A percentile compares a stretch with the other conserved stretches of the same genome.
Evolutionary conservation across 2,113 vertebrate species (phyloP).

Genomic region (Cyphomyrus discorhynchus): DNA sequence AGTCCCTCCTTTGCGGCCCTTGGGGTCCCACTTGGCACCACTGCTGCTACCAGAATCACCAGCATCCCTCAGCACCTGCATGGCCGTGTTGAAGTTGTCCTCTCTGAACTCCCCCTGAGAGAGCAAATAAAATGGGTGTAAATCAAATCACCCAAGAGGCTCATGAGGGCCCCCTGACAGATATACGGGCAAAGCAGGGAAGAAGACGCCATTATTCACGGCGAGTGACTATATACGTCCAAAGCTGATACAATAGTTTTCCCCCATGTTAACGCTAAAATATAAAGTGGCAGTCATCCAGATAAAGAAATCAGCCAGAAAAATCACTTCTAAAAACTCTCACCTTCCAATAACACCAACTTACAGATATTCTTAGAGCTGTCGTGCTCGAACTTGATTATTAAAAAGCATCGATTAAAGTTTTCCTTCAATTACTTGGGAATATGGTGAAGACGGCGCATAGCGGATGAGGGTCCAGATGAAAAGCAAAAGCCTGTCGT

Average conservation of each 20-base stretch:
- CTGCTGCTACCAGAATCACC: slow-evolving; percentile 77
- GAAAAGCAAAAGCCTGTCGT: not conserved
- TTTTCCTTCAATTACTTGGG: no score
- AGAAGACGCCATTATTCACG: not conserved
- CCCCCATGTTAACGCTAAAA: not conserved
- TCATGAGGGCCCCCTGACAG: not conserved
- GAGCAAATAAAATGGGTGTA: not conserved
- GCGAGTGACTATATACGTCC: not conserved
- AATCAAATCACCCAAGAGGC: not conserved
- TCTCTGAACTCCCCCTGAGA: slow-evolving; percentile 91
- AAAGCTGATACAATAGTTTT: not conserved
- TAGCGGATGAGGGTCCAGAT: not conserved
- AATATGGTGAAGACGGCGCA: no score
- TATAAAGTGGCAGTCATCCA: not conserved
- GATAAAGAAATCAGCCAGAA: not conserved
- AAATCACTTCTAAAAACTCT: not conserved
- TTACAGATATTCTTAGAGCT: no score
- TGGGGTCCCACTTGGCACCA: slow-evolving; percentile 83
- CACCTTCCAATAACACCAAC: no score
- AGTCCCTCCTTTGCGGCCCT: slow-evolving; percentile 84
- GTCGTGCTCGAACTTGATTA: no score
- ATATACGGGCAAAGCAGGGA: not conserved
- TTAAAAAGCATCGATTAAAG: no score
- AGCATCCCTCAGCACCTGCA: slow-evolving; percentile 90
- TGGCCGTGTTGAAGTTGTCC: slow-evolving; percentile 97